Evolutionary conservation across 2,113 vertebrate species (phyloP).

Genomic region (Nesogale talazaci): DNA sequence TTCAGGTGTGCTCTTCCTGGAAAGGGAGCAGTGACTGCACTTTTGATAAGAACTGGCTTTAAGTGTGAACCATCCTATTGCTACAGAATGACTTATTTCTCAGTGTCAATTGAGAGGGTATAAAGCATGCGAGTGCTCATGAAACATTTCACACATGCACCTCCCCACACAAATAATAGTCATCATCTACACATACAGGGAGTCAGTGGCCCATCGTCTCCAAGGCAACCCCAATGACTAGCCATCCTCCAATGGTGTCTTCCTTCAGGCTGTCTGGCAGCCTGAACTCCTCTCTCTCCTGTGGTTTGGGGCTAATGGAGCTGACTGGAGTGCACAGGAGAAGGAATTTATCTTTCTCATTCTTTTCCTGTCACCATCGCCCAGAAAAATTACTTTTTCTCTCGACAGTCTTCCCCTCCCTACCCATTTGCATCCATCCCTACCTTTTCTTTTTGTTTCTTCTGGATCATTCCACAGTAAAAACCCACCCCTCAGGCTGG

Average conservation of each 20-base stretch:
- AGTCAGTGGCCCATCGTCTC: rapidly evolving
- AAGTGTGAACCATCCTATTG: neutral
- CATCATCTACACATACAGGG: neutral
- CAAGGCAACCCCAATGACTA: neutral
- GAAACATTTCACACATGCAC: neutral
- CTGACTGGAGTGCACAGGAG: neutral
- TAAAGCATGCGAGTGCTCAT: neutral
- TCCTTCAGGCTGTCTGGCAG: neutral
- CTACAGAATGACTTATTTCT: neutral
- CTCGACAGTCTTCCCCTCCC: neutral
- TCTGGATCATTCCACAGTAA: neutral
- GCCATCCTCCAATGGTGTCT: neutral
- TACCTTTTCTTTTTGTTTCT: neutral
- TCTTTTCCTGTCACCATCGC: neutral
- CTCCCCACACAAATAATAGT: neutral
- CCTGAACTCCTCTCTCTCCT: neutral
- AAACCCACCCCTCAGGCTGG: neutral
- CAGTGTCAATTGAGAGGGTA: neutral
- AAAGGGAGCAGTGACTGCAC: neutral
- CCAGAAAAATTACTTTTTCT: neutral
- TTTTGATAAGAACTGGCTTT: neutral
- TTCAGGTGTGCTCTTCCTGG: neutral
- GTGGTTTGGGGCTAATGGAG: neutral
- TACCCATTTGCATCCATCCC: neutral
- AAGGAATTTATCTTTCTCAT: neutral